Conservation (phyloP, 2,888 invertebrate genomes). For the Coronaproctus castanopsis region DNA sequence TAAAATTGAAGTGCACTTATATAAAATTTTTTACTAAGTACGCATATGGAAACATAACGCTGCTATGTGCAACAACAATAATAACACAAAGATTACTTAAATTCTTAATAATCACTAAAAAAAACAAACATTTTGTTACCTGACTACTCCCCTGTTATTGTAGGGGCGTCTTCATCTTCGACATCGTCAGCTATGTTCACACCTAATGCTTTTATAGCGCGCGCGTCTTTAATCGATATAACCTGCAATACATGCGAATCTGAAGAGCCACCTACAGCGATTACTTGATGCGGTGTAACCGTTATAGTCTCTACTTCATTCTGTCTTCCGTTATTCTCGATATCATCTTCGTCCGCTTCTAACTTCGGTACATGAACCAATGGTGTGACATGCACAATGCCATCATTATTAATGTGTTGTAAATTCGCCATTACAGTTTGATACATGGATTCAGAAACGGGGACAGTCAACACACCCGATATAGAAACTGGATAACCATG, state of each 20-base stretch:
- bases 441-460: constrained; percentile 86
- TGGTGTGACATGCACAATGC: constrained; percentile 55
- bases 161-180: constrained; percentile 10
- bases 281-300: constrained; percentile 48
- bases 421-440: constrained; percentile 87
- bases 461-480: constrained; percentile 86
- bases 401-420: constrained; percentile 55
- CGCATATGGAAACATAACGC: no score
- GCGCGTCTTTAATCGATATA: constrained; percentile 65
- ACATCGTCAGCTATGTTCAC: constrained; percentile 5
- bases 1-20: no score
- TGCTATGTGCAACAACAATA: no score
- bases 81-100: no score
- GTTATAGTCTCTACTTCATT: constrained; percentile 20
- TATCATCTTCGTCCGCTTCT: constrained; percentile 50
- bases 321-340: constrained; percentile 29
- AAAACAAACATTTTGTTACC: no score
- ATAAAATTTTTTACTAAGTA: no score
- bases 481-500: constrained; percentile 72
- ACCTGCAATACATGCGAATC: constrained; percentile 65
- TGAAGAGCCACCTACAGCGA: constrained; percentile 46
- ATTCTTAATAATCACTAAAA: no score
- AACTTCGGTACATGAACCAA: constrained; percentile 66
- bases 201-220: constrained; percentile 34
- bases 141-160: constrained; percentile 9